phyloP scores from a whole-genome alignment of 2,888 invertebrate genomes.

The Scaeva pyrastri region DNA sequence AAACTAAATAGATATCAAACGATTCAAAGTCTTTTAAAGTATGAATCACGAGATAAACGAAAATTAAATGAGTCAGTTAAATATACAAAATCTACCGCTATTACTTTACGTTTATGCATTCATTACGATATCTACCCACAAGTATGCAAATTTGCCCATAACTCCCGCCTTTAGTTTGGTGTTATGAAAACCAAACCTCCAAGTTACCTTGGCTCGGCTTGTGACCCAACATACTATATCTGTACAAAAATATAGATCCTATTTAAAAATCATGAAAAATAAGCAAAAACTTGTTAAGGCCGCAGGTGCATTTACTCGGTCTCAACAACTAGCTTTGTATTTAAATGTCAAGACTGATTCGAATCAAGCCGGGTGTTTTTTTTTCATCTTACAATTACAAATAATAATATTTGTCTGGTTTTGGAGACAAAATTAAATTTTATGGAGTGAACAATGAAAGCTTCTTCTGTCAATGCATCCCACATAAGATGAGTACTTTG shows the following conservation, averaged over 20 bases:
- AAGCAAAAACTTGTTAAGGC: not conserved
- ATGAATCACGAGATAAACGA: slow-evolving; percentile 10
- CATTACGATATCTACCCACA: slow-evolving; percentile 2
- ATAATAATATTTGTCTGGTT: not conserved
- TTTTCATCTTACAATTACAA: not conserved
- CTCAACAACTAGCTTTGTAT: not conserved
- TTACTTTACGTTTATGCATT: slow-evolving; percentile 15
- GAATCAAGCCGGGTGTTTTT: not conserved
- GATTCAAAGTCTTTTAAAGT: not conserved
- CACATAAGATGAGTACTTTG: not conserved
- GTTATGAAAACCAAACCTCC: not conserved
- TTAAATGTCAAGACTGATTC: slow-evolving; percentile 35
- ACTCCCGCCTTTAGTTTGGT: not conserved
- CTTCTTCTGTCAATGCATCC: not conserved
- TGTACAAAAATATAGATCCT: not conserved
- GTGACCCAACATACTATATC: not conserved
- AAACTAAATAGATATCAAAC: not conserved
- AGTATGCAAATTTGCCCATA: slow-evolving; percentile 3
- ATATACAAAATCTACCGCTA: slow-evolving; percentile 15
- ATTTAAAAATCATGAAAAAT: not conserved
- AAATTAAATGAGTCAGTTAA: slow-evolving; percentile 3
- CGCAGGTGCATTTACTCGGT: slow-evolving; percentile 11
- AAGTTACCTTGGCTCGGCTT: not conserved
- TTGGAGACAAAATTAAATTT: slow-evolving; percentile 12
- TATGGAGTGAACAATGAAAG: not conserved